These are phyloP conservation scores for Heterotilapia buettikoferi DNA, from an alignment of 2,113 vertebrate species.

Conservation along the genomic window DNA sequence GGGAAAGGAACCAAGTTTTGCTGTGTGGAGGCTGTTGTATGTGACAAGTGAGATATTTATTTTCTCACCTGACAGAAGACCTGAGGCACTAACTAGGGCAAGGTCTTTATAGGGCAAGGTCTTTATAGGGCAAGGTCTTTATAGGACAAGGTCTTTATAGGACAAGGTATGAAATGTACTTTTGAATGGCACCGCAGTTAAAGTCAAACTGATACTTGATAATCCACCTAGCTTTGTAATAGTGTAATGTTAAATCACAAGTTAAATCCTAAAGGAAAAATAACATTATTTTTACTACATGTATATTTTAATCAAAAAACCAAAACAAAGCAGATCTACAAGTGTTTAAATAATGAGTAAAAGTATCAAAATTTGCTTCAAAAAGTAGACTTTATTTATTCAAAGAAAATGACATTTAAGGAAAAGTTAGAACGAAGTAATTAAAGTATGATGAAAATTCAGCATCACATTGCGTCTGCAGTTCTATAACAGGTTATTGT, in stretches of 20 bases:
- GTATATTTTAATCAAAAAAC: neutral
- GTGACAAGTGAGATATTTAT: neutral
- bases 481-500: neutral
- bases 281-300: neutral
- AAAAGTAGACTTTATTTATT: conserved; percentile 46
- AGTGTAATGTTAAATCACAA: neutral
- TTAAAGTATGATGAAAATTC: neutral
- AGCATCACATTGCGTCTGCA: neutral
- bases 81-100: neutral
- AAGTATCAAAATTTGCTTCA: conserved; percentile 23
- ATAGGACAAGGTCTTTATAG: neutral
- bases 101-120: neutral
- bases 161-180: neutral
- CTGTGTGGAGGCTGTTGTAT: neutral
- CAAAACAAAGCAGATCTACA: neutral
- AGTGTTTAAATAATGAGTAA: neutral
- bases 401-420: conserved; percentile 1
- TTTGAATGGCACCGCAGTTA: neutral
- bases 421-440: conserved; percentile 2
- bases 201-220: neutral
- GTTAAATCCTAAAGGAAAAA: neutral
- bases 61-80: neutral
- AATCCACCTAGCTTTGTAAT: neutral
- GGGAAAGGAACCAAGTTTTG: neutral
- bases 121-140: neutral